Evolutionary conservation across 2,113 vertebrate genomes (phyloP).

Genomic region (Cololabis saira): DNA sequence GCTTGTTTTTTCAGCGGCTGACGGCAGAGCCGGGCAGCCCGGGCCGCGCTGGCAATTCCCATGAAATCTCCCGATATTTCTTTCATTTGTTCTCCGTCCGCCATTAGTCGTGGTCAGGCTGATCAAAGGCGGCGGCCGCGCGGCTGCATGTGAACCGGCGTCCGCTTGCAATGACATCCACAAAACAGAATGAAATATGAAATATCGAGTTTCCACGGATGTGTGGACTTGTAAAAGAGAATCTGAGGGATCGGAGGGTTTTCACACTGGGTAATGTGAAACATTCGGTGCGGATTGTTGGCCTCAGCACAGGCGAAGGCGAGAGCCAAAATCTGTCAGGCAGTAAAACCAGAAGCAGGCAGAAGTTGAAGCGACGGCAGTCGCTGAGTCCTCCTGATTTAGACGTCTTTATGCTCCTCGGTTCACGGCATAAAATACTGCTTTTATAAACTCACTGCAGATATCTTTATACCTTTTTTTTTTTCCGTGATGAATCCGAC

Average conservation of each 20-base stretch:
- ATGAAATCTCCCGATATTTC: constrained; percentile 99
- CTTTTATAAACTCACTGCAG: background rate
- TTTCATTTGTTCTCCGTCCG: constrained; percentile 99
- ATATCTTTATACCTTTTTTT: background rate
- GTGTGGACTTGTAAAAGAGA: constrained; percentile 98
- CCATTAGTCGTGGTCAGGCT: constrained; percentile 95
- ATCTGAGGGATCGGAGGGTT: constrained; percentile 96
- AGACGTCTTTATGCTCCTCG: constrained; percentile 80
- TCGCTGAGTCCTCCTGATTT: constrained; percentile 83
- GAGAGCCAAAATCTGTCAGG: constrained; percentile 85
- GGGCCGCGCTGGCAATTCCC: constrained; percentile 85
- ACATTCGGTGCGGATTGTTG: constrained; percentile 98
- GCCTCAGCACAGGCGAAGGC: constrained; percentile 86
- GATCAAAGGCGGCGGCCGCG: constrained; percentile 93
- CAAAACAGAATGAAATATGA: constrained; percentile 99
- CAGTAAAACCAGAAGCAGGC: constrained; percentile 89
- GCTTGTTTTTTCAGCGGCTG: constrained; percentile 86
- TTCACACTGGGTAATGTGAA: constrained; percentile 99
- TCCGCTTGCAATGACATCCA: constrained; percentile 96
- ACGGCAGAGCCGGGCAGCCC: constrained; percentile 87
- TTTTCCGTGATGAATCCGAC: background rate
- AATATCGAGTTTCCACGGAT: constrained; percentile 99
- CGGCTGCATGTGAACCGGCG: constrained; percentile 97
- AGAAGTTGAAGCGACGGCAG: constrained; percentile 85
- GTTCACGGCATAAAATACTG: constrained; percentile 33